Evolutionary conservation across 2,888 invertebrate species (phyloP), one percentile per base, ranked within the genome.

Genomic region (Acrobasis repandana): DNA sequence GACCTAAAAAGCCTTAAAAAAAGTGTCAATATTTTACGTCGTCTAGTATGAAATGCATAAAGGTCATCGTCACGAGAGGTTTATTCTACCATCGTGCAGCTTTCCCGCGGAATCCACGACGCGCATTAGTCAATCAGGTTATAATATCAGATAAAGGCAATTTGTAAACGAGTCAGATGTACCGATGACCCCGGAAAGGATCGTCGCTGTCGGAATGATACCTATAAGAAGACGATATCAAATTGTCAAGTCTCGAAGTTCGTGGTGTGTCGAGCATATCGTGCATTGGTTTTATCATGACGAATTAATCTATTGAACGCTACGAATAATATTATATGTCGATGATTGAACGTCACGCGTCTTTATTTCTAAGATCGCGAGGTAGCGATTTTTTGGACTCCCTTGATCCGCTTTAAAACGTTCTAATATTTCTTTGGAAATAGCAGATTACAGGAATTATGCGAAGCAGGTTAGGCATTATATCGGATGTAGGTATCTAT

Each of bases 71-170:
- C 18, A 11, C 28, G 28, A 14, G 63, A 66, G 71, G 70, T 69
- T 68, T 70, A 70, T 67, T 64, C 66, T 63, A 63, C 46, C 66
- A 57, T 65, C 68, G 68, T 71, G 70, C 67, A 34, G 62, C 63
- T 65, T 65, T 65, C 65, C 63, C 58, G 58, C 48, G 56, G 33
- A 50, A 58, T 48, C 57, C 48, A 58, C 57, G 57, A 34, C 48
- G 52, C 52, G 47, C 60, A 60, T 69, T 66, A 68, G 64, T 71
- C 70, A 66, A 68, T 65, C 68, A 64, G 61, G 62, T 62, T 60
- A 63, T 64, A 64, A 63, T 52, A 63, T 63, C 65, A 64, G 68
- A 66, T 68, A 68, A 65, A 63, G 20, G 58, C 58, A 58, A 58
- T 58, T 58, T 58, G 58, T 49, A 58, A 49, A 58, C 58, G 49